Evolutionary conservation across 2,797 vertebrate genomes (phyloP), one percentile per base, ranked within the genome.

Genomic region (Amphiprion clarkii): DNA sequence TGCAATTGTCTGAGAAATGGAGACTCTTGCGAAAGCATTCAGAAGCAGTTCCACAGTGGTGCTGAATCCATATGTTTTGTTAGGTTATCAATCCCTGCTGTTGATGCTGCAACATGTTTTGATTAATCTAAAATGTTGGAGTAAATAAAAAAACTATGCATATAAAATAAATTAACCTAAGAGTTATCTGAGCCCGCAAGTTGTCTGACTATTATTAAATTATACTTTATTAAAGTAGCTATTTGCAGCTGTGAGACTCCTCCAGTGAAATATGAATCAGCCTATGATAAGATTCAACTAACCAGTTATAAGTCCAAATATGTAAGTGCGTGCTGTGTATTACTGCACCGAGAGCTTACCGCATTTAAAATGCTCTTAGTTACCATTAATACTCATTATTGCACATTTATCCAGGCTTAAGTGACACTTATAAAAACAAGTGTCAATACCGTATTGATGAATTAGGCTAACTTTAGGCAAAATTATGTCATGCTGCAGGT

Each of bases 401-500:
- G 40, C 42, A 21, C 21, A 53, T 39, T 48, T 29, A 69, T 44
- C 29, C 11, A 46, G 70, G 29, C 52, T 71, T 60, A 57, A 72
- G 54, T 76, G 46, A 65, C 44, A n/a, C 31, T 57, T 71, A 29
- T 60, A 66, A 68, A 83, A 87, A 59, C 31, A 71, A 72, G 66
- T 72, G 46, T 57, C 39, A 57, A n/a, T 70, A 49, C 21, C 60
- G 1, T 48, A 71, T 71, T 58, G 52, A 75, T 25, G 33, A 69
- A 81, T 77, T 51, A 48, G 49, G 46, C 12, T 60, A 81, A 72
- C 58, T 82, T 85, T 42, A 66, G 61, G 57, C 52, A 44, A 55
- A 79, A 78, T 83, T 68, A 80, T 89, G 83, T 83, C 62, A 68
- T 76, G 44, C 62, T 78, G 76, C 75, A 85, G 80, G 80, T 74